phyloP scores from a whole-genome alignment of 1,140 invertebrate species.

The Drosophila mojavensis region DNA sequence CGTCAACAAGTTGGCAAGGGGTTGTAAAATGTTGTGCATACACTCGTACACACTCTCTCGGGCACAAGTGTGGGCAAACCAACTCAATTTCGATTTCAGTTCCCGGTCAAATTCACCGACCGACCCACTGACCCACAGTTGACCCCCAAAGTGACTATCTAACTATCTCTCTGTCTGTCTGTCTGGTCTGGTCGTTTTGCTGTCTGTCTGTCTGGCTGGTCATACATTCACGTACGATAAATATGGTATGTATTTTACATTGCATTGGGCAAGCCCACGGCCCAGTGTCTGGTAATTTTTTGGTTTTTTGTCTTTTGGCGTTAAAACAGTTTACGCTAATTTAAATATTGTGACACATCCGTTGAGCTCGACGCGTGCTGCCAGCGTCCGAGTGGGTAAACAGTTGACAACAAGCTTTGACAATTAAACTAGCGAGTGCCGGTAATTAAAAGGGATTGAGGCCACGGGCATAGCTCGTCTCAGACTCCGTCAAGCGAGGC shows the following conservation, averaged over 20 bases:
- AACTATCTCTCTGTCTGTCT: not conserved
- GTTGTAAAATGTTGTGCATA: conserved; percentile 61
- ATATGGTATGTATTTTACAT: conserved; percentile 18
- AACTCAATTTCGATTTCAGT: conserved; percentile 46
- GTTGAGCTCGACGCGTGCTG: conserved; percentile 58
- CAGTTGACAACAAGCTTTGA: conserved; percentile 72
- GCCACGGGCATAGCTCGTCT: conserved; percentile 49
- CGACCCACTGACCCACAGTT: conserved; percentile 21
- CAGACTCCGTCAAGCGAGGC: not conserved
- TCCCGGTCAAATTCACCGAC: conserved; percentile 24
- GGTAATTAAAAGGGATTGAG: conserved; percentile 64
- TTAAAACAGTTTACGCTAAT: conserved; percentile 82
- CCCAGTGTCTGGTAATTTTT: conserved; percentile 8
- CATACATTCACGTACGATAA: conserved; percentile 31
- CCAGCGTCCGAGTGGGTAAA: conserved; percentile 39
- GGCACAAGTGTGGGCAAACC: conserved; percentile 27
- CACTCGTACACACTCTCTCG: conserved; percentile 22
- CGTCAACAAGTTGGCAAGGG: conserved; percentile 61
- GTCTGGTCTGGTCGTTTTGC: not conserved
- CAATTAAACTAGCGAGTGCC: conserved; percentile 60
- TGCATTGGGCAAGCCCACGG: conserved; percentile 39
- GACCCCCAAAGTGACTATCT: conserved; percentile 28
- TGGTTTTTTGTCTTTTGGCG: conserved; percentile 37
- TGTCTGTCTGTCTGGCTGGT: not conserved
- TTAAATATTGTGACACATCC: conserved; percentile 71